Evolutionary conservation across 1,140 invertebrate genomes (phyloP).

Genomic region (Cherax destructor): DNA sequence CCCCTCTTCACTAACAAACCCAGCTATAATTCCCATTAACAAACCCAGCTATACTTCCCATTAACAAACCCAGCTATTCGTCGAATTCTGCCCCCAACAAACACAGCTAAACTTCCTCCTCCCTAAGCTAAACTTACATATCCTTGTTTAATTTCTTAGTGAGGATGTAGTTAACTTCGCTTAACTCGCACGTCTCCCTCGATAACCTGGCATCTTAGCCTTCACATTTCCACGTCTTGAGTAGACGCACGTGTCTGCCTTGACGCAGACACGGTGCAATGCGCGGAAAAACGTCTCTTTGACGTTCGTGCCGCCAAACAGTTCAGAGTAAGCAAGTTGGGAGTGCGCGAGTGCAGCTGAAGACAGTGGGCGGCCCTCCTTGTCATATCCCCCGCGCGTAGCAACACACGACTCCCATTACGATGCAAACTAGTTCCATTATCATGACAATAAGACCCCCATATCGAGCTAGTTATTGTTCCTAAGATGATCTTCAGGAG

Average conservation of each 20-base stretch:
- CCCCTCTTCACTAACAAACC: no score
- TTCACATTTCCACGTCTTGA: background rate
- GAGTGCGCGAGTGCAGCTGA: slow-evolving; percentile 24
- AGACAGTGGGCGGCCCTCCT: slow-evolving; percentile 36
- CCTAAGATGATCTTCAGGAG: slow-evolving; percentile 54
- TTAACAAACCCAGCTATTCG: no score
- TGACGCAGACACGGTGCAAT: background rate
- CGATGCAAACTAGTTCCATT: slow-evolving; percentile 71
- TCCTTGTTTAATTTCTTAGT: background rate
- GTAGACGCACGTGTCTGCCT: background rate
- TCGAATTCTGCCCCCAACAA: background rate
- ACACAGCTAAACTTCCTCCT: no score
- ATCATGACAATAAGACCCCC: slow-evolving; percentile 71
- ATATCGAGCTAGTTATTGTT: slow-evolving; percentile 71
- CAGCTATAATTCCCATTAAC: no score
- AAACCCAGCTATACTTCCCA: no score
- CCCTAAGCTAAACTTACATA: background rate
- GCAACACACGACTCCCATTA: slow-evolving; percentile 63
- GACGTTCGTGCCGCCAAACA: background rate
- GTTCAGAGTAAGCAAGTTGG: slow-evolving; percentile 58
- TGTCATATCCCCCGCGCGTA: slow-evolving; percentile 66
- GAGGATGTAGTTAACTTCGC: background rate
- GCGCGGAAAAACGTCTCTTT: background rate
- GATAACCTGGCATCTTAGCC: background rate
- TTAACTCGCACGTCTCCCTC: background rate